Evolutionary conservation across 1,140 invertebrate genomes (phyloP), one percentile per base, ranked within the genome.

Genomic region (Delia radicum): DNA sequence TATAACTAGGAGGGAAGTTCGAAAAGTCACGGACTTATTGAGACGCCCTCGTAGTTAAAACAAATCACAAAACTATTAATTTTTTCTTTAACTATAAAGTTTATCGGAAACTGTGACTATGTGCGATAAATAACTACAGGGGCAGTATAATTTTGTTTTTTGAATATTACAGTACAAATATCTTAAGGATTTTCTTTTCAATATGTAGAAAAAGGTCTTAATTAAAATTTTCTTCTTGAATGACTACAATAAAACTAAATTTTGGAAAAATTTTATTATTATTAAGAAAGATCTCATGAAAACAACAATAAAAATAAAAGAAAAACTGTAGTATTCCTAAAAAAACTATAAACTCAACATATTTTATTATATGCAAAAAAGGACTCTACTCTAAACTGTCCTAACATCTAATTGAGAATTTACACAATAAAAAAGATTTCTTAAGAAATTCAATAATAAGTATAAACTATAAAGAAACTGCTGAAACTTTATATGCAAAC

Each of bases 401-500:
- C n/a, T n/a, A n/a, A n/a, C n/a, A n/a, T n/a, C 33, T 37, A 37
- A 1, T 10, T 10, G 0, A 37, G 33, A 37, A 37, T 37, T 10
- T 37, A 7, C 8, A 10, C 33, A 37, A 37, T 37, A 37, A 13
- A 37, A 55, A 21, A 42, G 37, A 33, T 0, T 55, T 24, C 1
- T n/a, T n/a, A n/a, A 55, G n/a, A 55, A 55, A 55, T 4, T 10
- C 48, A 4, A 48, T 21, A 55, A 37, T 37, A n/a, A 55, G 24
- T 55, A 55, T n/a, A 21, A 55, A 21, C 21, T 6, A n/a, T 18
- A 67, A 69, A 69, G 65, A 37, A 69, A 69, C 65, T 69, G 65
- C 65, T 69, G 29, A 69, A 33, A 33, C 31, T 69, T 69, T 69
- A 21, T 33, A 69, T 69, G 65, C 65, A 33, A 69, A 69, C 65